Evolutionary conservation across 2,797 vertebrate species (phyloP).

Genomic region (Sorex maritimensis): DNA sequence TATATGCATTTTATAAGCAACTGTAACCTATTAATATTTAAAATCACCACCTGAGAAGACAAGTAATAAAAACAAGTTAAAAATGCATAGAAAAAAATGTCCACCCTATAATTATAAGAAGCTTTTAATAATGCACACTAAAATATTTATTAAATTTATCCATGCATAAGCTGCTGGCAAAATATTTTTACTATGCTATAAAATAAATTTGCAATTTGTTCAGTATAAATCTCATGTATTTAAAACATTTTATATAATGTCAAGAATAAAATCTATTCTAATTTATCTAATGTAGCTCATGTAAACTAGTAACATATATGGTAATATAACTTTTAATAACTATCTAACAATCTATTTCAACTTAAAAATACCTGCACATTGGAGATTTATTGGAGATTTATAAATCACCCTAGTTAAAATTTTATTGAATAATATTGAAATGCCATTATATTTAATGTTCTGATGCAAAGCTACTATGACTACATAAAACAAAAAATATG

Average conservation of each 20-base stretch:
- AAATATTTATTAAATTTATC: conserved; percentile 60
- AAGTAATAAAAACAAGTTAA: conserved; percentile 29
- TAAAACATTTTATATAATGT: conserved; percentile 18
- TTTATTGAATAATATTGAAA: conserved; percentile 24
- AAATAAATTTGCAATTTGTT: background rate
- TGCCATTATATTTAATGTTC: background rate
- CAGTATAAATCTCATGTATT: conserved; percentile 3
- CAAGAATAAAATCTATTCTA: background rate
- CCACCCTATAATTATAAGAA: background rate
- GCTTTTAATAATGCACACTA: conserved; percentile 33
- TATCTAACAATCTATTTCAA: conserved; percentile 11
- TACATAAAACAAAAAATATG: conserved; percentile 9
- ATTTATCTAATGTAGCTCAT: background rate
- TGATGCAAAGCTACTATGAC: background rate
- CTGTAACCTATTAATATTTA: conserved; percentile 7
- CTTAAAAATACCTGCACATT: conserved; percentile 15
- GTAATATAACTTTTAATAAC: background rate
- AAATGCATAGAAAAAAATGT: conserved; percentile 15
- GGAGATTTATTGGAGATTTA: background rate
- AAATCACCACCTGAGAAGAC: conserved; percentile 8
- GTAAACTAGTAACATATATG: background rate
- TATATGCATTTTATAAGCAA: background rate
- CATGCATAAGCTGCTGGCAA: background rate
- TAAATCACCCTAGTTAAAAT: conserved; percentile 14
- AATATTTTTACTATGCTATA: background rate